Evolutionary conservation across 2,797 vertebrate genomes (phyloP), one percentile per base, ranked within the genome.

Genomic region (Artibeus jamaicensis): DNA sequence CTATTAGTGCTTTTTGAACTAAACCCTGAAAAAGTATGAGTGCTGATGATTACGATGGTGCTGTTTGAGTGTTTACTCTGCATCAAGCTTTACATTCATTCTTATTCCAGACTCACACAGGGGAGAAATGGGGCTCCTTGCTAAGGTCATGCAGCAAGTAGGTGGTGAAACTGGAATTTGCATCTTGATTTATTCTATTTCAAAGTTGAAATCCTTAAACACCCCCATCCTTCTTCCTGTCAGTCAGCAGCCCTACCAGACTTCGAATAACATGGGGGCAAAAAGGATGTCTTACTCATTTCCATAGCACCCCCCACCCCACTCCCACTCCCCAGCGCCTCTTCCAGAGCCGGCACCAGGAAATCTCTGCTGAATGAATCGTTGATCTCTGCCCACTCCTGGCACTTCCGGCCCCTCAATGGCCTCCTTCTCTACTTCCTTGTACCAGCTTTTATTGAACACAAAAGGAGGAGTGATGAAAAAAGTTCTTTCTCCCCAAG

Each of bases 111-210:
- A 67, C 15, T 71, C 71, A 59, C 2, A 19, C 12, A 44, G 9
- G 1, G 71, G 42, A 88, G 67, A 79, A 55, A 9, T 62, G 76
- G 71, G 55, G 29, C 53, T 81, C 67, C 34, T 90, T 90, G 39
- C 77, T 82, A 83, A 87, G 82, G 59, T 92, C 77, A 95, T 21
- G 16, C 18, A 78, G 85, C 77, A 94, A 87, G n/a, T 85, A 29
- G 6, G 0, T 32, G 53, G 39, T 74, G 55, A 83, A 73, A 67
- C 59, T 88, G 62, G 48, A 57, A 84, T 74, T 84, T 88, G 59
- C 93, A 73, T 78, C 77, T 70, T 88, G 50, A 85, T 90, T 79
- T 94, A 46, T 86, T 89, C 86, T 74, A 86, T 94, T 95, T 92
- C 57, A 59, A 68, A 96, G 32, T 92, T 77, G 73, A 68, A 92